Percentiles rank a stretch among this genome's conserved stretches.
phyloP scores from a whole-genome alignment of 2,888 invertebrate genomes.

The Ophraella communa region DNA sequence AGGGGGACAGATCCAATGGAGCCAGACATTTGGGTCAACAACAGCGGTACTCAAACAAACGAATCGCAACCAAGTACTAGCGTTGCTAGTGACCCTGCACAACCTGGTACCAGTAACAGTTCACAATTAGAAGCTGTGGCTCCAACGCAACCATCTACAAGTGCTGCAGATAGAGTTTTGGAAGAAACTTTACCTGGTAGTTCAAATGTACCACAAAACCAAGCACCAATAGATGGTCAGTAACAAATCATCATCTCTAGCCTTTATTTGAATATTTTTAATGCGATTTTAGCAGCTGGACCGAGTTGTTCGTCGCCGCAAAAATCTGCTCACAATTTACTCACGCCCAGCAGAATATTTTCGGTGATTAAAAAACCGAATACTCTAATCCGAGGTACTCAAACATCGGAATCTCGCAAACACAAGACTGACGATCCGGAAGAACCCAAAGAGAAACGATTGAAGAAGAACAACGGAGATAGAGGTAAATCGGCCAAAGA shows the following conservation, averaged over 20 bases:
- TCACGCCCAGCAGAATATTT: slow-evolving; percentile 48
- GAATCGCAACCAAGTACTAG: slow-evolving; percentile 47
- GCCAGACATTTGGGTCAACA: slow-evolving; percentile 57
- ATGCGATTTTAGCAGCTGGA: slow-evolving; percentile 4
- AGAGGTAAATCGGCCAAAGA: slow-evolving; percentile 22
- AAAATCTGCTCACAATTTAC: slow-evolving; percentile 35
- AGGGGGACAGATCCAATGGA: slow-evolving; percentile 77
- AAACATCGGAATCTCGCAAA: slow-evolving; percentile 47
- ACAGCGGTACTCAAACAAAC: slow-evolving; percentile 57
- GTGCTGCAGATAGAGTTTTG: slow-evolving; percentile 8
- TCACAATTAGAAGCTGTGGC: not conserved
- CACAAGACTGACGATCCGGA: slow-evolving; percentile 39
- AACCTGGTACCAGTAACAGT: slow-evolving; percentile 6
- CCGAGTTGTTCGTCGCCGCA: slow-evolving; percentile 15
- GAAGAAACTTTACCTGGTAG: slow-evolving; percentile 16
- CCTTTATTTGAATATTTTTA: not conserved
- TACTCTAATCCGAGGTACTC: slow-evolving; percentile 44
- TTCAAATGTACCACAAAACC: slow-evolving; percentile 4
- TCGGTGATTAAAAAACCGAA: slow-evolving; percentile 43
- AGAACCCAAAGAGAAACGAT: slow-evolving; percentile 33
- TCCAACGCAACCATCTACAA: slow-evolving; percentile 1
- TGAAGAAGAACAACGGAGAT: slow-evolving; percentile 27
- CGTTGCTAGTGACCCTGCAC: not conserved
- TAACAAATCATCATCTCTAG: not conserved
- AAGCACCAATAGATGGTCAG: not conserved